Percentiles rank a stretch among this genome's conserved stretches.
These are phyloP conservation scores for Leptosomus discolor DNA, from an alignment of 2,113 vertebrate genomes.

Conservation along the genomic window DNA sequence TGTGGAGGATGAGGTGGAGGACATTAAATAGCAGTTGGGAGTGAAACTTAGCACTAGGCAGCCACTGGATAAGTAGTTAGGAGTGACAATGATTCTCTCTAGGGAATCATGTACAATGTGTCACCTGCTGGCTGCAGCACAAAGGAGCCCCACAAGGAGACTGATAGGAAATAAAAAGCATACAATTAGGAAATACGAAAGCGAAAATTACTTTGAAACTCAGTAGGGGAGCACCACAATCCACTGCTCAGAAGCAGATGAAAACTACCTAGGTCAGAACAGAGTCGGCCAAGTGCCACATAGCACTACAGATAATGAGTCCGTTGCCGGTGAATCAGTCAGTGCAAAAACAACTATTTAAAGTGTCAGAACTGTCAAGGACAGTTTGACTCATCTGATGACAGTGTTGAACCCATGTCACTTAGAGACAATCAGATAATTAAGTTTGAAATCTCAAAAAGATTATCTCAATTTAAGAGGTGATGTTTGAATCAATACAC, in stretches of 20 bases:
- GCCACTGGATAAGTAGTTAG: not conserved
- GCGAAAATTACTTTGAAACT: slow-evolving; percentile 41
- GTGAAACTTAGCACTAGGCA: not conserved
- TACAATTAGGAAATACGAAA: slow-evolving; percentile 54
- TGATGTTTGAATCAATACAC: not conserved
- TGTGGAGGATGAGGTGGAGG: not conserved
- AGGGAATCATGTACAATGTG: not conserved
- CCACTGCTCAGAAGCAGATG: slow-evolving; percentile 1
- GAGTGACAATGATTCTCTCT: not conserved
- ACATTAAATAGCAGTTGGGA: not conserved
- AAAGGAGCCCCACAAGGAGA: slow-evolving; percentile 1
- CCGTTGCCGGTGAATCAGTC: not conserved
- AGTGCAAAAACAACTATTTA: not conserved
- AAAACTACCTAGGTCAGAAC: slow-evolving; percentile 39
- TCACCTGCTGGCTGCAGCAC: slow-evolving; percentile 19
- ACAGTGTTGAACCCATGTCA: slow-evolving; percentile 6
- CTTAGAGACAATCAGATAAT: slow-evolving; percentile 53
- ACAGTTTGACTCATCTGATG: slow-evolving; percentile 1
- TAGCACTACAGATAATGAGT: slow-evolving; percentile 30
- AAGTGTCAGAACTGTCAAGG: slow-evolving; percentile 57
- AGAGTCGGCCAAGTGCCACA: not conserved
- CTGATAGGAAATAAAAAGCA: not conserved
- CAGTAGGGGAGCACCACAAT: slow-evolving; percentile 8
- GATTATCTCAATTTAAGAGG: slow-evolving; percentile 30
- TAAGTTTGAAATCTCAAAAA: slow-evolving; percentile 49